These are phyloP conservation scores for Desmodus rotundus DNA, from an alignment of 2,113 vertebrate genomes.

Conservation along the genomic window DNA sequence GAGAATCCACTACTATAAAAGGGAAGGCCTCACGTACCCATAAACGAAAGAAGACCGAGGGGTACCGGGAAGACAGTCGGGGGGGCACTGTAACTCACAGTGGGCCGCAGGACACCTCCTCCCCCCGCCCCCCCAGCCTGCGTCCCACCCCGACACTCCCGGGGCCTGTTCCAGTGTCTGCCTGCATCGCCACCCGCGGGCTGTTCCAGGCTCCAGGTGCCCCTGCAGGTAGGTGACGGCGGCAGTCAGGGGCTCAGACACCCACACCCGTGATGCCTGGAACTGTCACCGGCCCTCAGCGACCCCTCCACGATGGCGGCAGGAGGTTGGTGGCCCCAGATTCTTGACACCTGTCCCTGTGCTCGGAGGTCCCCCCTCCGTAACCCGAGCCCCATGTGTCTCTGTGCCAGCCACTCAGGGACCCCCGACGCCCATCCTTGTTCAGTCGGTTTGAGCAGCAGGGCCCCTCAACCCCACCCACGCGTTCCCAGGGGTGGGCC, in stretches of 20 bases:
- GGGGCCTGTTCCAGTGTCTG: no score
- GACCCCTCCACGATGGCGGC: neutral
- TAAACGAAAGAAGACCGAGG: neutral
- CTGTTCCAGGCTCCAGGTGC: neutral
- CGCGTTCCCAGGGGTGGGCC: neutral
- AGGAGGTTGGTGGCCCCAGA: neutral
- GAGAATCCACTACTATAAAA: neutral
- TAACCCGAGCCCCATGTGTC: neutral
- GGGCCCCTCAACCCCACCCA: neutral
- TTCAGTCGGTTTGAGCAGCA: no score
- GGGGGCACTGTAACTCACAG: neutral
- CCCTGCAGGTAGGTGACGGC: neutral
- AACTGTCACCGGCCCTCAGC: neutral
- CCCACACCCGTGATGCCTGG: neutral
- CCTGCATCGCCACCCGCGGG: no score
- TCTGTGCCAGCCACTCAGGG: neutral
- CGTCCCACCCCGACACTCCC: fast-evolving
- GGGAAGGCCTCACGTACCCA: neutral
- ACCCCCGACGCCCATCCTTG: no score
- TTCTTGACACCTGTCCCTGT: neutral
- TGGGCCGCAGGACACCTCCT: fast-evolving
- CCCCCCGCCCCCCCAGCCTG: fast-evolving
- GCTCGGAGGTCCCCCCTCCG: neutral
- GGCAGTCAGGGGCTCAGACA: neutral
- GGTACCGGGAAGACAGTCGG: neutral